phyloP scores from a whole-genome alignment of 1,140 invertebrate species.

The Mactra quadrangularis region DNA sequence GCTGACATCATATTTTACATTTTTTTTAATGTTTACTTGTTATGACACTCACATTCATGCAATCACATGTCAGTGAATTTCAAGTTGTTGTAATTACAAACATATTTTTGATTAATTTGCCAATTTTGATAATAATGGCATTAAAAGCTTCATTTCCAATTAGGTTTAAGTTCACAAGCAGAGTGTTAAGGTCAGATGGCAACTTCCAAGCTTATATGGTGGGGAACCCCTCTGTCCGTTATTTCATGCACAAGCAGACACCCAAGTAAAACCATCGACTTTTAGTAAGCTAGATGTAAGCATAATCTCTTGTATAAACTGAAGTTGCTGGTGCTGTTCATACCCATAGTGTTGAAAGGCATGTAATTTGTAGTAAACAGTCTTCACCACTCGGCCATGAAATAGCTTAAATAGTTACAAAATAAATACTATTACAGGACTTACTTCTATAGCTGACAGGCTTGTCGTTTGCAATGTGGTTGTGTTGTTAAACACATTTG shows the following conservation, averaged over 20 bases:
- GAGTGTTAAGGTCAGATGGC: slow-evolving; percentile 20
- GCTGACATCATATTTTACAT: slow-evolving; percentile 23
- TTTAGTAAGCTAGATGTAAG: slow-evolving; percentile 7
- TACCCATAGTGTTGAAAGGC: slow-evolving; percentile 21
- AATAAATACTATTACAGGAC: slow-evolving; percentile 8
- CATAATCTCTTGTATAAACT: slow-evolving; percentile 7
- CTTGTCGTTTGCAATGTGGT: background rate
- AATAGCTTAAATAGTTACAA: slow-evolving; percentile 16
- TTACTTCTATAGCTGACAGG: background rate
- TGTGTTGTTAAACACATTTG: background rate
- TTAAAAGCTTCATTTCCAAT: slow-evolving; percentile 18
- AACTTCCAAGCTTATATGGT: slow-evolving; percentile 10
- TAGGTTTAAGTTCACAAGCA: slow-evolving; percentile 22
- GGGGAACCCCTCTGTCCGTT: slow-evolving; percentile 14
- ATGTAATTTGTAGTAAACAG: slow-evolving; percentile 19
- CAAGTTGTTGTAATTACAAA: slow-evolving; percentile 23
- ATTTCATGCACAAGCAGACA: slow-evolving; percentile 18
- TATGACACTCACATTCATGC: too few relatives aligned
- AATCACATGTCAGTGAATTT: slow-evolving; percentile 22
- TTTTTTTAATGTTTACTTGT: slow-evolving; percentile 20
- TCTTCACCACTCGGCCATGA: slow-evolving; percentile 16
- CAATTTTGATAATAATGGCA: slow-evolving; percentile 23
- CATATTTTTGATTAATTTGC: slow-evolving; percentile 24
- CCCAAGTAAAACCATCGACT: slow-evolving; percentile 21
- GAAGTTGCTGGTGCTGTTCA: slow-evolving; percentile 21